Percentiles rank a stretch among this genome's conserved stretches.
phyloP scores from a whole-genome alignment of 1,140 invertebrate genomes.

The Drosophila pachea region DNA sequence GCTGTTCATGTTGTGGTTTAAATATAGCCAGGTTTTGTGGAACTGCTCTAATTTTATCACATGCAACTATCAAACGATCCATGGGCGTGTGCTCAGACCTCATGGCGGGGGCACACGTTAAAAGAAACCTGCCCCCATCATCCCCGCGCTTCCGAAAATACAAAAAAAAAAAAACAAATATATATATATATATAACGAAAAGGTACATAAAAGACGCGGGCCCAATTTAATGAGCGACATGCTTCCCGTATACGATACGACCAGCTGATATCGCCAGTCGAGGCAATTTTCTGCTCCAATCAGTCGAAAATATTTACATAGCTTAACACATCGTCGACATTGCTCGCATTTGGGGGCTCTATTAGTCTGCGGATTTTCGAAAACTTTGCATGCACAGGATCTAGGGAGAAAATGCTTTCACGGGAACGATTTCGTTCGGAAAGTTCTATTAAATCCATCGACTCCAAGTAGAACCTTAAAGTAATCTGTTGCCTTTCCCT shows the following conservation, averaged over 20 bases:
- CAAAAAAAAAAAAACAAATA: conserved; percentile 14
- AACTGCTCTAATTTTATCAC: conserved; percentile 65
- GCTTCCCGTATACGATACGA: conserved; percentile 17
- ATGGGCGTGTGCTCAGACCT: conserved; percentile 32
- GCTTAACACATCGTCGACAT: not conserved
- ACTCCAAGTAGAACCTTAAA: no score
- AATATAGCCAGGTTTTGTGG: conserved; percentile 38
- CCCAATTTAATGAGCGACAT: conserved; percentile 23
- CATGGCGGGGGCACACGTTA: conserved; percentile 11
- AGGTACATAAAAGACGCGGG: conserved; percentile 8
- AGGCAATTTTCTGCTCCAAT: not conserved
- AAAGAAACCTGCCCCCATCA: no score
- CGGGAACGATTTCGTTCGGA: no score
- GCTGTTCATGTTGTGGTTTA: conserved; percentile 38
- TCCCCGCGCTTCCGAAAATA: no score
- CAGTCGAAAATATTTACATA: not conserved
- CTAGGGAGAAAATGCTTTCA: no score
- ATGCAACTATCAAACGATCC: conserved; percentile 60
- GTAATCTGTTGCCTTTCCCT: no score
- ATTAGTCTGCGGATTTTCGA: not conserved
- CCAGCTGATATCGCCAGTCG: conserved; percentile 14
- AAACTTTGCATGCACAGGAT: no score
- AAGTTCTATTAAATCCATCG: no score
- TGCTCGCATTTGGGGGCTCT: not conserved
- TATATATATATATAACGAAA: no score